Conservation (phyloP, 1,140 invertebrate genomes). For the Harlomillsia oculata region DNA sequence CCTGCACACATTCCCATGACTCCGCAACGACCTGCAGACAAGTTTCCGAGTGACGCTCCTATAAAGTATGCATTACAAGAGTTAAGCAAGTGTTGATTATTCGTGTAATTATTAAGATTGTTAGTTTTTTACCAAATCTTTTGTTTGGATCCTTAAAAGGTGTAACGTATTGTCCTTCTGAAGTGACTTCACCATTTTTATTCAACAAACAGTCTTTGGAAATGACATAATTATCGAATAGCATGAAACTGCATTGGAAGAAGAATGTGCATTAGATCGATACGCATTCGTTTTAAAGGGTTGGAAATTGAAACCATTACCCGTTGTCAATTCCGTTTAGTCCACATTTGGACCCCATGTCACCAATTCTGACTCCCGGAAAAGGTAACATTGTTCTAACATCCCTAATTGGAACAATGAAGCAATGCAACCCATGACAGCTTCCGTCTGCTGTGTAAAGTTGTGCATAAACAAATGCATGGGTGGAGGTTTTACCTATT, state of each 20-base stretch:
- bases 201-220: constrained; percentile 48
- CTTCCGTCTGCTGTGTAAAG: constrained; percentile 55
- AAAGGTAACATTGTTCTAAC: constrained; percentile 59
- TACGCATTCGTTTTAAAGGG: not conserved
- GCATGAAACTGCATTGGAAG: constrained; percentile 42
- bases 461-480: constrained; percentile 51
- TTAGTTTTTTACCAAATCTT: constrained; percentile 39
- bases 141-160: constrained; percentile 43
- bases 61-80: constrained; percentile 3
- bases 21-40: constrained; percentile 54
- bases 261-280: not conserved
- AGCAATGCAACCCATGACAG: constrained; percentile 79
- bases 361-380: constrained; percentile 53
- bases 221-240: constrained; percentile 48
- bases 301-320: not conserved
- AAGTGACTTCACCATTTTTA: constrained; percentile 49
- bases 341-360: constrained; percentile 81
- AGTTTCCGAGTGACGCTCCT: constrained; percentile 66
- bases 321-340: constrained; percentile 83
- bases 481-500: constrained; percentile 47
- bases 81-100: not conserved
- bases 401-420: constrained; percentile 71
- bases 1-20: constrained; percentile 41
- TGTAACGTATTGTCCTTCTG: constrained; percentile 47
- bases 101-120: not conserved